phyloP scores from a whole-genome alignment of 2,888 invertebrate species.

The Troides oblongomaculatus region DNA sequence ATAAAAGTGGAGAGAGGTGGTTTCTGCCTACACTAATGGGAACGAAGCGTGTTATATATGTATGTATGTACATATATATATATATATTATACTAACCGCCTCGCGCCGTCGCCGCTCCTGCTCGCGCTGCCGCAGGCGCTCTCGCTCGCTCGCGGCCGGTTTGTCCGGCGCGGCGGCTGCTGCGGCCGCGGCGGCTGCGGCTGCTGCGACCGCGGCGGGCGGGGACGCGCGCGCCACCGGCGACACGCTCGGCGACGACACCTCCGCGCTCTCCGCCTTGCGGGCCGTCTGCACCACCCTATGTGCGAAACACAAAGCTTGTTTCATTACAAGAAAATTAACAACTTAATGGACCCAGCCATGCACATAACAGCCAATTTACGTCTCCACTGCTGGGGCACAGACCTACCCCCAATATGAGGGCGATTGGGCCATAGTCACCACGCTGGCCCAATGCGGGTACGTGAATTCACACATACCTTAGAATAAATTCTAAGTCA shows the following conservation, averaged over 20 bases:
- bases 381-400: no score
- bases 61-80: no score
- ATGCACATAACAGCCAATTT: no score
- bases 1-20: no score
- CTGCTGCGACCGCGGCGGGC: constrained; percentile 47
- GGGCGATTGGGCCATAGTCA: no score
- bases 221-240: constrained; percentile 67
- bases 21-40: no score
- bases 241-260: constrained; percentile 65
- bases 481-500: no score
- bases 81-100: constrained; percentile 84
- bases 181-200: constrained; percentile 48
- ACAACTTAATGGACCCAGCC: no score
- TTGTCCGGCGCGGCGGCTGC: constrained; percentile 61
- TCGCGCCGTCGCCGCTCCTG: constrained; percentile 94
- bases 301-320: constrained; percentile 28
- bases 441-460: no score
- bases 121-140: constrained; percentile 90
- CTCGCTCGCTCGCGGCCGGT: constrained; percentile 87
- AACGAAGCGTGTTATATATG: no score
- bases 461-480: no score
- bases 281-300: constrained; percentile 50
- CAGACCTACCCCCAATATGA: no score
- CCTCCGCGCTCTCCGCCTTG: constrained; percentile 58
- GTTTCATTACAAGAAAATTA: neutral